Evolutionary conservation across 2,888 invertebrate genomes (phyloP).

Genomic region (Tenthredo amoena): DNA sequence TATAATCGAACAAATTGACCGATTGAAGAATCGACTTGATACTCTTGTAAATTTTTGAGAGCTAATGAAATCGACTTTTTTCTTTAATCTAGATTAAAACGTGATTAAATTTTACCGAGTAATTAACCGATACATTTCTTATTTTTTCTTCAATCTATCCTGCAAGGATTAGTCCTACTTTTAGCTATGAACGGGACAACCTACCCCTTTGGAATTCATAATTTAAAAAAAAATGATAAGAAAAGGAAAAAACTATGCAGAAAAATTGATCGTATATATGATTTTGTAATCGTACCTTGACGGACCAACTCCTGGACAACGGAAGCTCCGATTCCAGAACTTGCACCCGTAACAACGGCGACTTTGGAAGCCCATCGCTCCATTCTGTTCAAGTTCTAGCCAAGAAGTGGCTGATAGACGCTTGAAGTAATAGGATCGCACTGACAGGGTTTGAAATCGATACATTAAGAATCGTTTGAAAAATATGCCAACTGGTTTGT

Average conservation of each 20-base stretch:
- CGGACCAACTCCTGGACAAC: slow-evolving; percentile 74
- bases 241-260: background rate
- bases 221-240: background rate
- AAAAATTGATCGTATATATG: slow-evolving; percentile 51
- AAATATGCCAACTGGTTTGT: slow-evolving; percentile 19
- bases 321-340: slow-evolving; percentile 78
- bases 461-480: slow-evolving; percentile 26
- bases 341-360: slow-evolving; percentile 79
- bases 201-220: background rate
- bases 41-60: background rate
- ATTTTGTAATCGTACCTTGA: slow-evolving; percentile 71
- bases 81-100: background rate
- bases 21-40: slow-evolving; percentile 64
- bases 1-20: slow-evolving; percentile 51
- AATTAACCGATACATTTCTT: background rate
- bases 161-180: no score
- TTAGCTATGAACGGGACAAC: background rate
- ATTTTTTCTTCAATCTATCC: background rate
- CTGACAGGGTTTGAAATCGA: slow-evolving; percentile 37
- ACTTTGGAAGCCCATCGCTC: slow-evolving; percentile 77
- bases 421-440: slow-evolving; percentile 19
- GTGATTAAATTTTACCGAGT: background rate
- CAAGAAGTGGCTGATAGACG: slow-evolving; percentile 6
- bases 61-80: background rate
- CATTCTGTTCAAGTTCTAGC: slow-evolving; percentile 65